Conservation (phyloP, 2,888 invertebrate species). For the Uloborus plumipes region DNA sequence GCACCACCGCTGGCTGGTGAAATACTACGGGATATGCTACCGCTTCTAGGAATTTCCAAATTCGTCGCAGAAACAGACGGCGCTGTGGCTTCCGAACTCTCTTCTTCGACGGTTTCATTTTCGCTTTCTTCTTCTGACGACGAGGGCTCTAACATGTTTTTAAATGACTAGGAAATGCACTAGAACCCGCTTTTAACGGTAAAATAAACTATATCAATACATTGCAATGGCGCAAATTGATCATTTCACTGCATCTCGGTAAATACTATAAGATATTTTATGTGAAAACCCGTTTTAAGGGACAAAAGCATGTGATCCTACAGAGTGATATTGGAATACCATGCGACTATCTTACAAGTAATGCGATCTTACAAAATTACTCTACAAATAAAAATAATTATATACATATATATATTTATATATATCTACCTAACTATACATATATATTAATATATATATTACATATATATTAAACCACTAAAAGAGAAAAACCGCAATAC, state of each 20-base stretch:
- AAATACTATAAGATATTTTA: too few relatives aligned
- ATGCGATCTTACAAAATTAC: slow-evolving; percentile 45
- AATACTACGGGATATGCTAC: slow-evolving; percentile 65
- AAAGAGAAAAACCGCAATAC: slow-evolving; percentile 40
- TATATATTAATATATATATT: slow-evolving; percentile 35
- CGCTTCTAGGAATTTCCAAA: slow-evolving; percentile 65
- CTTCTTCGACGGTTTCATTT: slow-evolving; percentile 72
- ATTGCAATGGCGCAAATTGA: too few relatives aligned
- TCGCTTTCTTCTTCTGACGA: slow-evolving; percentile 74
- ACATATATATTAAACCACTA: slow-evolving; percentile 50
- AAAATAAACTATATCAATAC: too few relatives aligned
- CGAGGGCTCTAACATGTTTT: slow-evolving; percentile 73
- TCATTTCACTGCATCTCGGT: too few relatives aligned
- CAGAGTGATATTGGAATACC: too few relatives aligned
- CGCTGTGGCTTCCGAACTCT: slow-evolving; percentile 67
- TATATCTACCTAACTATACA: slow-evolving; percentile 11
- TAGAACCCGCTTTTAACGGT: slow-evolving; percentile 25
- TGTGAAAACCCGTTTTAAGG: too few relatives aligned
- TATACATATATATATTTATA: slow-evolving; percentile 46
- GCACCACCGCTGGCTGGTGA: slow-evolving; percentile 66
- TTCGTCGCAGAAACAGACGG: slow-evolving; percentile 60
- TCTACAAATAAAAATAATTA: slow-evolving; percentile 60
- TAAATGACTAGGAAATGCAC: slow-evolving; percentile 6
- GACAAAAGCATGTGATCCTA: too few relatives aligned
- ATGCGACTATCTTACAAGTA: too few relatives aligned